These are phyloP conservation scores for Bubo blakistoni DNA, from an alignment of 2,113 vertebrate species.

Conservation along the genomic window DNA sequence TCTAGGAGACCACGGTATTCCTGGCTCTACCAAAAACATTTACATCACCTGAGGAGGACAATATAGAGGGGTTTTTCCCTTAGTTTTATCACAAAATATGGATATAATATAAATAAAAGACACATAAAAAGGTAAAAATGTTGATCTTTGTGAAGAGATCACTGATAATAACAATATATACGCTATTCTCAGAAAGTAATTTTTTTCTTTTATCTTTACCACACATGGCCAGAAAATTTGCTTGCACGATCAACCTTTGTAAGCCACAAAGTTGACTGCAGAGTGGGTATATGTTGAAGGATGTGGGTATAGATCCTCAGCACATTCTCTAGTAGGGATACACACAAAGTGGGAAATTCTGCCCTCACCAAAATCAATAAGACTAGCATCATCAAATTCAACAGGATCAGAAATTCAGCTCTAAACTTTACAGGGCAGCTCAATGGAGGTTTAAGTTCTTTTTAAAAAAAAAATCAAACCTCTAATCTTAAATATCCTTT, in stretches of 20 bases:
- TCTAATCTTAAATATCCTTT: background rate
- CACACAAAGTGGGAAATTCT: background rate
- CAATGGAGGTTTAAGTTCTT: background rate
- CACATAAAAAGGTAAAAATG: background rate
- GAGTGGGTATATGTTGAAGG: background rate
- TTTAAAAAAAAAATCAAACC: background rate
- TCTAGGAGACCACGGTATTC: background rate
- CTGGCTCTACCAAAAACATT: background rate
- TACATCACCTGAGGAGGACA: background rate
- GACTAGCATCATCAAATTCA: background rate
- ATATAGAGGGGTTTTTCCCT: background rate
- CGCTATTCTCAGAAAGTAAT: background rate
- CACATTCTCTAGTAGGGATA: background rate
- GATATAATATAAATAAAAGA: background rate
- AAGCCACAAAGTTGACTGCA: background rate
- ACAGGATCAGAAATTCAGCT: background rate
- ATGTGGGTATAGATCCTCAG: background rate
- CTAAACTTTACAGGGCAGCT: background rate
- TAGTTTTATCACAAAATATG: background rate
- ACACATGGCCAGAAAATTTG: fast-evolving
- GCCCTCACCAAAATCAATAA: background rate
- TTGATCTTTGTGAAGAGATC: background rate
- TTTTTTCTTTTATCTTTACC: background rate
- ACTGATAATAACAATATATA: background rate
- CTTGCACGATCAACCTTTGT: background rate